These are phyloP conservation scores for Athene noctua DNA, from an alignment of 2,113 vertebrate genomes.

Conservation along the genomic window DNA sequence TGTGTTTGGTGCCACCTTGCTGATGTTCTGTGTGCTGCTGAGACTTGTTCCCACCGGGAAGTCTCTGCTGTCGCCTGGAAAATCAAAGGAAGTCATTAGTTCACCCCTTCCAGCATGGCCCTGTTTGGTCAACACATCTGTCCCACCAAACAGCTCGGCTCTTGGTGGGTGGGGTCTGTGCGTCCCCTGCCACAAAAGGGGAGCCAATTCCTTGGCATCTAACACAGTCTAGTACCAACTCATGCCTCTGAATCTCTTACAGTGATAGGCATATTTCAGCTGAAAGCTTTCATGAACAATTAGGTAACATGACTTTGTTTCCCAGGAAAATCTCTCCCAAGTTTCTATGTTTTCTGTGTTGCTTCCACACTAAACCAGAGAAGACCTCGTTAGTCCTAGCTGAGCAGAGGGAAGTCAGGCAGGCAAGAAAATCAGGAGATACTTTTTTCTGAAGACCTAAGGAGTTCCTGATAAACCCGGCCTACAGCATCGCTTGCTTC, in stretches of 20 bases:
- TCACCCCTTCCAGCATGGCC: accelerated
- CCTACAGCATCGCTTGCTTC: neutral
- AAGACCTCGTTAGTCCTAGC: neutral
- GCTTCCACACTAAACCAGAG: neutral
- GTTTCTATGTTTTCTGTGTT: neutral
- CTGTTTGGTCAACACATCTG: neutral
- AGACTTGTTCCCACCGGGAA: constrained; percentile 81
- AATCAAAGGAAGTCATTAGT: neutral
- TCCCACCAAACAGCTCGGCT: neutral
- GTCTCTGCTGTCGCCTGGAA: constrained; percentile 89
- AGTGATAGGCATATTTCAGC: neutral
- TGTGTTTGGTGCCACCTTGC: constrained; percentile 80
- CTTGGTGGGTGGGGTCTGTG: neutral
- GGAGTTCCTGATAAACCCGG: neutral
- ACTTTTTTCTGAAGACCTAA: neutral
- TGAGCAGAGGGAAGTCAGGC: neutral
- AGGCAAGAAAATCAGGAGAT: neutral
- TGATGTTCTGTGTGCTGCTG: constrained; percentile 73
- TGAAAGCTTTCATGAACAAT: neutral
- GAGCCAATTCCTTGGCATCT: neutral
- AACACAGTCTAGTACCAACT: neutral
- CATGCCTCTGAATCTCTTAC: neutral
- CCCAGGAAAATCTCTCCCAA: neutral
- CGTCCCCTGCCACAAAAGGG: neutral
- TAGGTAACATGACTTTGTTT: neutral